Evolutionary conservation across 2,888 invertebrate species (phyloP).

Genomic region (Andrena fulva): DNA sequence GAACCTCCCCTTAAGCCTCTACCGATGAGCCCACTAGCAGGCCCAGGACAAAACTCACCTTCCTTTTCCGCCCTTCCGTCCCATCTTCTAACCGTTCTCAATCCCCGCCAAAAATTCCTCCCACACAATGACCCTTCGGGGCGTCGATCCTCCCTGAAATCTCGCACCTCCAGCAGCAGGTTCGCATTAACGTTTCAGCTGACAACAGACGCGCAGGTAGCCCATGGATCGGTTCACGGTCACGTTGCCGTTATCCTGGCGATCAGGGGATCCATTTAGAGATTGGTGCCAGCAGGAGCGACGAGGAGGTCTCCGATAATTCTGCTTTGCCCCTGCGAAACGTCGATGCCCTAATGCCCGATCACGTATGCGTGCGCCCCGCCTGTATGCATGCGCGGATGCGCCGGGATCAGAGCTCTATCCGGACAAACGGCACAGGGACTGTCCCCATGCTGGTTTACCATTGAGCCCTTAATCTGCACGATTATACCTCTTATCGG

Average conservation of each 20-base stretch:
- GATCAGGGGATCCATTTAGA: constrained; percentile 27
- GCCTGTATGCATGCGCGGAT: constrained; percentile 11
- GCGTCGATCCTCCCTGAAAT: no score
- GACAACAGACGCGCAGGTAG: background rate
- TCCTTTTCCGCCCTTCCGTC: no score
- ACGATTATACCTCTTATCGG: constrained; percentile 61
- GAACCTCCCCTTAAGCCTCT: no score
- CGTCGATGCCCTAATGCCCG: constrained; percentile 59
- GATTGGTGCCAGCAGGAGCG: background rate
- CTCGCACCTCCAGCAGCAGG: background rate
- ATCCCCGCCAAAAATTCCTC: no score
- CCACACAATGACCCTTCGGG: no score
- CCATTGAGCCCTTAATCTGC: constrained; percentile 56
- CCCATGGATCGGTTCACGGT: background rate
- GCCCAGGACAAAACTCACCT: no score
- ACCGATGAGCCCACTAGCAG: no score
- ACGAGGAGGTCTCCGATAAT: constrained; percentile 52
- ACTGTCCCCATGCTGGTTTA: constrained; percentile 43
- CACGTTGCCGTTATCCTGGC: constrained; percentile 24
- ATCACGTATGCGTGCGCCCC: constrained; percentile 62
- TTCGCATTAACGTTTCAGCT: constrained; percentile 9
- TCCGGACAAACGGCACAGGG: constrained; percentile 54
- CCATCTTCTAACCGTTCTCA: no score
- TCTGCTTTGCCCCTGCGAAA: constrained; percentile 27
- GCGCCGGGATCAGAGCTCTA: constrained; percentile 49